Conservation (phyloP, 2,113 vertebrate genomes). For the Probosciger aterrimus region DNA sequence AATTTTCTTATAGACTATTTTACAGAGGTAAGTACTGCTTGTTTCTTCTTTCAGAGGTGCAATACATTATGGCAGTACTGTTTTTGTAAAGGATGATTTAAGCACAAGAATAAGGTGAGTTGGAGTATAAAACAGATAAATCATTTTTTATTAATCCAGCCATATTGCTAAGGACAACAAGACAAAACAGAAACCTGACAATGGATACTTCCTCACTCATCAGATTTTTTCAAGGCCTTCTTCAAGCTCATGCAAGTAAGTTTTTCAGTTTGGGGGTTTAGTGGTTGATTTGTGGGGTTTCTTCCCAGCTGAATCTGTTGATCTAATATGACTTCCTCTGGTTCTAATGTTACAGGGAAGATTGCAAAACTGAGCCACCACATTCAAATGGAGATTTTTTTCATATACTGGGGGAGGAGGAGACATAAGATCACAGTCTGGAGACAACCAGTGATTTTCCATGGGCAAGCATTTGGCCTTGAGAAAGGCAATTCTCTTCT, state of each 20-base stretch:
- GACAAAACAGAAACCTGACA: neutral
- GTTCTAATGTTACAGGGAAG: neutral
- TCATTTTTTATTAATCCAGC: neutral
- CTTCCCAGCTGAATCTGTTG: neutral
- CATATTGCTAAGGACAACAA: neutral
- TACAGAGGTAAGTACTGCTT: neutral
- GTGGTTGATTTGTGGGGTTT: rapidly evolving
- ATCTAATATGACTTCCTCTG: neutral
- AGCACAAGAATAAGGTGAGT: neutral
- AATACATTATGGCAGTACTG: neutral
- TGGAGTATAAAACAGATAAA: neutral
- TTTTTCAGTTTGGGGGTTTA: neutral
- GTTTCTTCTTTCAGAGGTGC: neutral
- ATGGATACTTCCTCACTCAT: neutral
- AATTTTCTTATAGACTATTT: neutral
- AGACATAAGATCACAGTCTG: neutral
- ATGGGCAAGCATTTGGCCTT: neutral
- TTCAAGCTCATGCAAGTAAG: neutral
- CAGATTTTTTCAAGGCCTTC: neutral
- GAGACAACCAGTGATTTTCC: neutral
- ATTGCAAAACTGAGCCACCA: neutral
- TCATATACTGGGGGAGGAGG: rapidly evolving
- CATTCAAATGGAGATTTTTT: neutral
- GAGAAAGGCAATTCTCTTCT: neutral
- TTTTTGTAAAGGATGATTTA: neutral